A percentile compares a stretch with the other conserved stretches of the same genome.
Evolutionary conservation across 2,797 vertebrate species (phyloP).

Genomic region (Squalus acanthias): DNA sequence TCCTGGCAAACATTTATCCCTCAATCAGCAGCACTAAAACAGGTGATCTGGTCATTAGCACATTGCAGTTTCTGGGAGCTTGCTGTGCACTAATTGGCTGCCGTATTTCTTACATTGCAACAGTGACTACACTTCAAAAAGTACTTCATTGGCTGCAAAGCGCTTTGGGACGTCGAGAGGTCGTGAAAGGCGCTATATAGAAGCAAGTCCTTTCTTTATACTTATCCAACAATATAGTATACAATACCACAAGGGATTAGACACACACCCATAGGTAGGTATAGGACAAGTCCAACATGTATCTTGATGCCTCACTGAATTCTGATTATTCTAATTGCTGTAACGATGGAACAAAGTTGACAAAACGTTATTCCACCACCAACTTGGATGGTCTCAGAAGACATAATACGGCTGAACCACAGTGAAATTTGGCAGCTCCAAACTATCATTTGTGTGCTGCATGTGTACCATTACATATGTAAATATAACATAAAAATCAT

Average conservation of each 20-base stretch:
- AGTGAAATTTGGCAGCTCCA: background rate
- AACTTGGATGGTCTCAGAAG: background rate
- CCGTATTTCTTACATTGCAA: background rate
- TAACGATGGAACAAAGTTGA: background rate
- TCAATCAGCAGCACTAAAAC: background rate
- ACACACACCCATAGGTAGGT: background rate
- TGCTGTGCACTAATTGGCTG: background rate
- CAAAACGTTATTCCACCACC: background rate
- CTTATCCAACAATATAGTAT: background rate
- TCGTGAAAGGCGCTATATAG: background rate
- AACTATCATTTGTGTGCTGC: background rate
- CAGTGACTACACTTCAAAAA: background rate
- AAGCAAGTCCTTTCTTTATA: too few species aligned
- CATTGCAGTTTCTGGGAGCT: background rate
- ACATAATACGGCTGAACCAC: background rate
- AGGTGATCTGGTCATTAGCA: background rate
- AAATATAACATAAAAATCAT: background rate
- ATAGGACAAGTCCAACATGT: background rate
- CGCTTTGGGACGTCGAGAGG: background rate
- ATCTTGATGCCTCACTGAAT: background rate
- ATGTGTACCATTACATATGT: background rate
- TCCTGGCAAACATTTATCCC: background rate
- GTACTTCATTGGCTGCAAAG: background rate
- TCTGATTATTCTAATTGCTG: background rate
- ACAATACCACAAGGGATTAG: background rate